Percentiles rank a stretch among this genome's conserved stretches.
Evolutionary conservation across 1,140 invertebrate genomes (phyloP).

Genomic region (Andricus grossulariae): DNA sequence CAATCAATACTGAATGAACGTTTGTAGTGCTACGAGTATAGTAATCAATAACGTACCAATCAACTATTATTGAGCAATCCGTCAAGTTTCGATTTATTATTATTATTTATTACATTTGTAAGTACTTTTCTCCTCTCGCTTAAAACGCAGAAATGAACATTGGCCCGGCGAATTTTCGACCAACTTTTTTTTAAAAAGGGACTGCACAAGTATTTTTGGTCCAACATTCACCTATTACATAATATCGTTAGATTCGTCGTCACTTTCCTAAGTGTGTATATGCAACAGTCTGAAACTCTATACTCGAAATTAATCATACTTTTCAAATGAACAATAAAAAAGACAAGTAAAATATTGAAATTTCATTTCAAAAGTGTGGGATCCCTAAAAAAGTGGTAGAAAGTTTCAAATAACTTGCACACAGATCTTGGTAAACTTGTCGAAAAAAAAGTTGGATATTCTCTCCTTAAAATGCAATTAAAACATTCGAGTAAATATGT

Average conservation of each 20-base stretch:
- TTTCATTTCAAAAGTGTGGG: slow-evolving; percentile 24
- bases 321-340: background rate
- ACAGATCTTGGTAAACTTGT: background rate
- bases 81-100: slow-evolving; percentile 27
- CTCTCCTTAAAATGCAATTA: background rate
- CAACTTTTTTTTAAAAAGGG: background rate
- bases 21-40: background rate
- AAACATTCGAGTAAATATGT: background rate
- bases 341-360: background rate
- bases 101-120: slow-evolving; percentile 20
- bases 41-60: slow-evolving; percentile 28
- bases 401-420: background rate
- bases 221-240: slow-evolving; percentile 27
- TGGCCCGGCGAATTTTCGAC: slow-evolving; percentile 16
- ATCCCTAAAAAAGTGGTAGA: slow-evolving; percentile 14
- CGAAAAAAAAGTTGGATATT: background rate
- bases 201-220: slow-evolving; percentile 10
- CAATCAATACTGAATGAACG: slow-evolving; percentile 26
- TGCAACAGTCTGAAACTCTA: background rate
- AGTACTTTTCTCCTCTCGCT: slow-evolving; percentile 17
- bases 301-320: slow-evolving; percentile 11
- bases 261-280: background rate
- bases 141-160: slow-evolving; percentile 24
- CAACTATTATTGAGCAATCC: slow-evolving; percentile 29
- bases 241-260: background rate